A percentile compares a stretch with the other conserved stretches of the same genome.
These are phyloP conservation scores for Ptychobarbus kaznakovi DNA, from an alignment of 2,797 vertebrate species.

Conservation along the genomic window DNA sequence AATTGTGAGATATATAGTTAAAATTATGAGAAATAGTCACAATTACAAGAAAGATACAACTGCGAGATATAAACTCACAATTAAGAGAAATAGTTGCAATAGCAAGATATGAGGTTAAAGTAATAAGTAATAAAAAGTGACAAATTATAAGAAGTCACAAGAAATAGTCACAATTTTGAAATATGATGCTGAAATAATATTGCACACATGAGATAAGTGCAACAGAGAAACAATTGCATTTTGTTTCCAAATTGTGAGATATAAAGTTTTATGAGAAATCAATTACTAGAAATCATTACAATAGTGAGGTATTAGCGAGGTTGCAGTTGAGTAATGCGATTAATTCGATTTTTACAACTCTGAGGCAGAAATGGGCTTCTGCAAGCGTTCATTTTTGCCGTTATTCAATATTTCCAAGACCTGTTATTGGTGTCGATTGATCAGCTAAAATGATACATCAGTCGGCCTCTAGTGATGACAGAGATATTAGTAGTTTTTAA, in stretches of 20 bases:
- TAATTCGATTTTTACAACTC: neutral
- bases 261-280: neutral
- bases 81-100: neutral
- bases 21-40: neutral
- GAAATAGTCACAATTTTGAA: neutral
- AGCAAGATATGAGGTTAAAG: neutral
- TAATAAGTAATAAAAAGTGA: neutral
- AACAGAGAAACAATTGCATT: neutral
- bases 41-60: neutral
- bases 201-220: neutral
- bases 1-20: neutral
- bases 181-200: neutral
- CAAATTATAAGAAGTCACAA: neutral
- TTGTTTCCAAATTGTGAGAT: neutral
- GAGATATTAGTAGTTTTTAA: constrained; percentile 8
- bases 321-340: neutral
- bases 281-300: too few relatives aligned
- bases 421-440: neutral
- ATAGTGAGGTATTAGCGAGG: too few relatives aligned
- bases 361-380: neutral
- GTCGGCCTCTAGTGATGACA: constrained; percentile 3
- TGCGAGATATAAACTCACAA: neutral
- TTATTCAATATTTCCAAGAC: neutral
- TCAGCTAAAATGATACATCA: neutral
- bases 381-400: neutral